phyloP scores from a whole-genome alignment of 2,113 vertebrate genomes.

The Hiodon alosoides region DNA sequence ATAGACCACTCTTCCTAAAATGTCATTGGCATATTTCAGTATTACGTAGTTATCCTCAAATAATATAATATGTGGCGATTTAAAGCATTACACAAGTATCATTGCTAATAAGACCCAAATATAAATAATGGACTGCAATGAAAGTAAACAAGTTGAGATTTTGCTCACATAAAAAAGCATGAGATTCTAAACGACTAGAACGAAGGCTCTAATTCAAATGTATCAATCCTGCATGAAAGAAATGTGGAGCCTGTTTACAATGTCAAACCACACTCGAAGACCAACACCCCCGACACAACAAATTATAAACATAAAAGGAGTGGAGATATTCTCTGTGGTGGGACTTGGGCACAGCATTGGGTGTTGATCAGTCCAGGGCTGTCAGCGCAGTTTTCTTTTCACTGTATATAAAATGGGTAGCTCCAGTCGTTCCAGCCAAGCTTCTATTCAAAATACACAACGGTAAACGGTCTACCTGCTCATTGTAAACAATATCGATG shows the following conservation, averaged over 20 bases:
- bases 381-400: neutral
- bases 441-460: neutral
- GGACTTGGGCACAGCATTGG: slow-evolving; percentile 18
- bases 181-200: too few species aligned
- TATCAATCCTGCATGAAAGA: too few species aligned
- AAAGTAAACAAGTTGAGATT: too few species aligned
- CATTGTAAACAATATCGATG: too few species aligned
- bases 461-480: too few species aligned
- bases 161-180: too few species aligned
- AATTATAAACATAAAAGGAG: slow-evolving; percentile 18
- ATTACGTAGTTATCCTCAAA: neutral
- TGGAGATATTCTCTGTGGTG: slow-evolving; percentile 12
- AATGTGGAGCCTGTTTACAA: too few species aligned
- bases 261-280: too few species aligned
- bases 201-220: too few species aligned
- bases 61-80: slow-evolving; percentile 8
- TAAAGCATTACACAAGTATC: neutral
- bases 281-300: slow-evolving; percentile 6
- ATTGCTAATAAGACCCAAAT: too few species aligned
- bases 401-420: neutral
- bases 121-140: neutral
- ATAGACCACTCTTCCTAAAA: too few species aligned
- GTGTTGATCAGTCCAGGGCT: slow-evolving; percentile 18
- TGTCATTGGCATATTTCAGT: too few species aligned
- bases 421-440: neutral